These are phyloP conservation scores for Neolamprologus longior DNA, from an alignment of 2,113 vertebrate genomes.

Conservation along the genomic window DNA sequence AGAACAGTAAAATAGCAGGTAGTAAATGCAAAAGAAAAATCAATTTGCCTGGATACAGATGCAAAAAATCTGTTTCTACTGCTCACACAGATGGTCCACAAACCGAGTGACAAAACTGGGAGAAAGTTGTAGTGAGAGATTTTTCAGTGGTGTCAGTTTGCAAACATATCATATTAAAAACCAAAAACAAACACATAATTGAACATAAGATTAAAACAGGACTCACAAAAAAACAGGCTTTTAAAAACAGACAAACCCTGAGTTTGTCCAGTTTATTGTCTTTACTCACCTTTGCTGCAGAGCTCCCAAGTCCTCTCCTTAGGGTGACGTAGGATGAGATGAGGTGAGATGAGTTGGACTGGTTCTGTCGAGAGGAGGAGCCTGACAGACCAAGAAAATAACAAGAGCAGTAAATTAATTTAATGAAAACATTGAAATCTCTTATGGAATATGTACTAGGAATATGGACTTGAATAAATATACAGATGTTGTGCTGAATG, in stretches of 20 bases:
- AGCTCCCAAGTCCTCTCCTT: conserved; percentile 67
- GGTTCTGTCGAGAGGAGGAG: conserved; percentile 77
- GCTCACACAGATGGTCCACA: not conserved
- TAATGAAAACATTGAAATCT: not conserved
- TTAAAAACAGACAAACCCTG: not conserved
- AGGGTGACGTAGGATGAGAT: conserved; percentile 84
- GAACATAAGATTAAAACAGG: not conserved
- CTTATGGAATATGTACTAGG: not conserved
- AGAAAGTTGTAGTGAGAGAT: not conserved
- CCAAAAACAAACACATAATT: not conserved
- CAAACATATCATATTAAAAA: not conserved
- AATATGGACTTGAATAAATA: not conserved
- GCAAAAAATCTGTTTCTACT: not conserved
- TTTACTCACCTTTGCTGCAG: conserved; percentile 74
- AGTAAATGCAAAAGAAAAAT: not conserved
- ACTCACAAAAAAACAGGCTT: not conserved
- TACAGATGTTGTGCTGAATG: not conserved
- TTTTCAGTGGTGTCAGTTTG: not conserved
- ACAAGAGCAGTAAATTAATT: not conserved
- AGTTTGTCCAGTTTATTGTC: not conserved
- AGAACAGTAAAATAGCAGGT: not conserved
- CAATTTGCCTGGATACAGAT: not conserved
- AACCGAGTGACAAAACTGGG: not conserved
- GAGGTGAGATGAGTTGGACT: conserved; percentile 62
- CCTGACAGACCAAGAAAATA: conserved; percentile 70